Evolutionary conservation across 1,140 invertebrate species (phyloP).

Genomic region (Tetragnatha versicolor): DNA sequence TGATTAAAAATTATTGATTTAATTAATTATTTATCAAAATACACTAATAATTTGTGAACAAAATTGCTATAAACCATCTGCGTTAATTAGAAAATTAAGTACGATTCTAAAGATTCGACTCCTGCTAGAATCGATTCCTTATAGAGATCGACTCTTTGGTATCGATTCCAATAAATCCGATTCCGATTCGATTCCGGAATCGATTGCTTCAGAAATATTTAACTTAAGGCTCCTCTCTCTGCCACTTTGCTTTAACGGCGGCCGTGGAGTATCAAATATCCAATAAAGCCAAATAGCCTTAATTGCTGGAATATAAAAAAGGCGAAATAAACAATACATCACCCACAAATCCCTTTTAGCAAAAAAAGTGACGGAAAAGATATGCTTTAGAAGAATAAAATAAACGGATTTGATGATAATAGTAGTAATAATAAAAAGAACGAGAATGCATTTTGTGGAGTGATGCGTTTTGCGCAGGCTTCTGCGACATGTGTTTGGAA

Average conservation of each 20-base stretch:
- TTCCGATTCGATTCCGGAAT: no score
- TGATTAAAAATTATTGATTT: no score
- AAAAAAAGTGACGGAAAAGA: not conserved
- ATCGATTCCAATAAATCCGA: no score
- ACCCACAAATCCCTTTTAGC: not conserved
- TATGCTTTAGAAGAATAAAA: not conserved
- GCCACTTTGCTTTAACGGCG: slow-evolving; percentile 22
- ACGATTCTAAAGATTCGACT: no score
- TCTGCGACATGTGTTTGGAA: not conserved
- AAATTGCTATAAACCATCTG: no score
- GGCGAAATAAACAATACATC: slow-evolving; percentile 24
- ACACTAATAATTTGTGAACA: no score
- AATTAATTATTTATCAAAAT: no score
- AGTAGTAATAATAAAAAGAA: not conserved
- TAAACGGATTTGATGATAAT: not conserved
- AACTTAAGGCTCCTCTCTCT: no score
- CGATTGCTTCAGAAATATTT: no score
- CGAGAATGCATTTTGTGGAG: not conserved
- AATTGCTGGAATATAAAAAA: slow-evolving; percentile 2
- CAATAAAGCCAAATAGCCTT: slow-evolving; percentile 18
- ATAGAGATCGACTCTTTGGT: no score
- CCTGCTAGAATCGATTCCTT: no score
- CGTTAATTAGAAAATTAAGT: no score
- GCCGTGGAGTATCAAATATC: slow-evolving; percentile 37
- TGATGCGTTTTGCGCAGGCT: not conserved